Conservation (phyloP, 2,113 vertebrate species). For the Bungarus multicinctus region DNA sequence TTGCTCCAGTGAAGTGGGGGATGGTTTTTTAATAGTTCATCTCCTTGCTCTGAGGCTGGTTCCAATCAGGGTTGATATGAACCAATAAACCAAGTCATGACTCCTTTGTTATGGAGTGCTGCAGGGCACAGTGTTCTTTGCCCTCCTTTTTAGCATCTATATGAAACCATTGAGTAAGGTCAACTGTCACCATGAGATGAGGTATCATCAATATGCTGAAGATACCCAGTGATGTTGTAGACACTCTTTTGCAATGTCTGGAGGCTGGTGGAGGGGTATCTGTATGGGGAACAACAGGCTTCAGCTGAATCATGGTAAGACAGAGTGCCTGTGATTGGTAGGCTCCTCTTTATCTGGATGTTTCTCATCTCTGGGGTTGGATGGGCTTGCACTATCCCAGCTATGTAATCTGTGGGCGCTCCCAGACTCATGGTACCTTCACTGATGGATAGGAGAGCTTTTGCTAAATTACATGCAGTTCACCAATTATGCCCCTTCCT, state of each 20-base stretch:
- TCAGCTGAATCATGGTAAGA: background rate
- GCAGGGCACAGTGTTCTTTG: no score
- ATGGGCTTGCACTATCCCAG: background rate
- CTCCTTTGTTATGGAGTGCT: no score
- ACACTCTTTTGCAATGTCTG: no score
- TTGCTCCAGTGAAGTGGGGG: background rate
- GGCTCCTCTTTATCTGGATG: no score
- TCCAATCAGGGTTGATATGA: background rate
- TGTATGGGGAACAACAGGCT: no score
- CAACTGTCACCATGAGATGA: no score
- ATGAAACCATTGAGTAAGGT: no score
- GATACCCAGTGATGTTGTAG: no score
- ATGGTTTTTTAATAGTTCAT: background rate
- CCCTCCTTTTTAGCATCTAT: no score
- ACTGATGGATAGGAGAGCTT: background rate
- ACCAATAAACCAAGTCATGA: background rate
- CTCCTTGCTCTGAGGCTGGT: background rate
- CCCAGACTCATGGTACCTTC: background rate
- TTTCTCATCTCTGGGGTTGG: background rate
- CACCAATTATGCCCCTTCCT: background rate
- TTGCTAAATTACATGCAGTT: background rate
- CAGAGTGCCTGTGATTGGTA: background rate
- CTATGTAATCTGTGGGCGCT: background rate
- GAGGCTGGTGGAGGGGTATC: no score
- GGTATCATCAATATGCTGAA: no score